These are phyloP conservation scores for Centropus bengalensis DNA, from an alignment of 2,113 vertebrate species.

Conservation along the genomic window DNA sequence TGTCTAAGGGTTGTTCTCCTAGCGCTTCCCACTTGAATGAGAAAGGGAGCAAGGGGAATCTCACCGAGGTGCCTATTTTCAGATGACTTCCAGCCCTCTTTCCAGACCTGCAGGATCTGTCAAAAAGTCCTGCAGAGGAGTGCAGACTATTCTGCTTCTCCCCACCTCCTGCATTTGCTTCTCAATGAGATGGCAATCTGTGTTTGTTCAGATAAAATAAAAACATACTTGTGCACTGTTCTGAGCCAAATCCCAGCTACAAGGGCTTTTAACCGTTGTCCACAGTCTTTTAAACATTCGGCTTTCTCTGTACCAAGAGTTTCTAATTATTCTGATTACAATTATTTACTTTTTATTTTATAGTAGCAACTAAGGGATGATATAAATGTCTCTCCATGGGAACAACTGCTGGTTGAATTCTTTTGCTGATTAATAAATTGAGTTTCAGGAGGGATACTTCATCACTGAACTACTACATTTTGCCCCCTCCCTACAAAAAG, in stretches of 20 bases:
- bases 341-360: not conserved
- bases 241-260: not conserved
- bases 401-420: not conserved
- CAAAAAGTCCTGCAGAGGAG: not conserved
- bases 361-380: not conserved
- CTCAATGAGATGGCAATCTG: not conserved
- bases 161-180: not conserved
- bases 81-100: not conserved
- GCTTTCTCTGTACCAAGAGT: not conserved
- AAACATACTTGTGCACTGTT: not conserved
- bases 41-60: not conserved
- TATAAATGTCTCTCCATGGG: not conserved
- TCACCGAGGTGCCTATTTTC: not conserved
- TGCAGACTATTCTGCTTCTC: not conserved
- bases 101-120: not conserved
- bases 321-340: not conserved
- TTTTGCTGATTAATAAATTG: constrained; percentile 20
- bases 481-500: not conserved
- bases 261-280: not conserved
- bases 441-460: not conserved
- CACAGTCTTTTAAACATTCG: not conserved
- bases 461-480: not conserved
- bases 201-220: not conserved
- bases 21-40: not conserved
- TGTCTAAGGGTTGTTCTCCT: not conserved